Evolutionary conservation across 2,888 invertebrate genomes (phyloP), one percentile per base, ranked within the genome.

Genomic region (Crematogaster levior): DNA sequence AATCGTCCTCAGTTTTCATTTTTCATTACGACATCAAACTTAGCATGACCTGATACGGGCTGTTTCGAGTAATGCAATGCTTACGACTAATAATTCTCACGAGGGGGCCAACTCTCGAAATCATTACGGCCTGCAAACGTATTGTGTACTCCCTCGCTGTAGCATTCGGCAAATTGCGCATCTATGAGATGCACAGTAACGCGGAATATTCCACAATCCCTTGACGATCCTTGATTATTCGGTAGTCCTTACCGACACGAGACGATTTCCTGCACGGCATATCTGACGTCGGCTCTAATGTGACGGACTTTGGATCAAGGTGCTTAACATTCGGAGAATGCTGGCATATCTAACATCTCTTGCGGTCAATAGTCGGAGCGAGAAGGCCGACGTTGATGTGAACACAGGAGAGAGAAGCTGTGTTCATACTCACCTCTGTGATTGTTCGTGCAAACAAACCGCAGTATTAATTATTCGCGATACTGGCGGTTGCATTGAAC

Each of bases 401-500:
- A 46, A 18, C 43, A 15, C 21, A 10, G 10, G 61, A 37, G 48
- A 34, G 43, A 24, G 37, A n/a, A 81, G 81, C 72, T 75, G 83
- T 79, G 74, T 82, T 81, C 86, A 51, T 81, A 40, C 58, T 70
- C 81, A 70, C 75, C 80, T 79, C 85, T 84, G 87, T 86, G 87
- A 88, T 89, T 90, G 88, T 87, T 83, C 86, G 89, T 88, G 91
- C 92, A 92, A 92, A 92, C 92, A 91, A 90, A 92, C 88, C 90
- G 85, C 89, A 84, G 88, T 91, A 92, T 93, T 92, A 92, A 93
- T 93, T 92, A 93, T 93, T 92, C 92, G 90, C 89, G 84, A 92
- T 92, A 89, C 89, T 84, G 77, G 88, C 86, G 90, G 90, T 88
- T 87, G 84, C 85, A 84, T 82, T 79, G 81, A 82, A 68, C 74